These are phyloP conservation scores for Mycalesis mineus DNA, from an alignment of 2,888 invertebrate genomes.

Conservation along the genomic window DNA sequence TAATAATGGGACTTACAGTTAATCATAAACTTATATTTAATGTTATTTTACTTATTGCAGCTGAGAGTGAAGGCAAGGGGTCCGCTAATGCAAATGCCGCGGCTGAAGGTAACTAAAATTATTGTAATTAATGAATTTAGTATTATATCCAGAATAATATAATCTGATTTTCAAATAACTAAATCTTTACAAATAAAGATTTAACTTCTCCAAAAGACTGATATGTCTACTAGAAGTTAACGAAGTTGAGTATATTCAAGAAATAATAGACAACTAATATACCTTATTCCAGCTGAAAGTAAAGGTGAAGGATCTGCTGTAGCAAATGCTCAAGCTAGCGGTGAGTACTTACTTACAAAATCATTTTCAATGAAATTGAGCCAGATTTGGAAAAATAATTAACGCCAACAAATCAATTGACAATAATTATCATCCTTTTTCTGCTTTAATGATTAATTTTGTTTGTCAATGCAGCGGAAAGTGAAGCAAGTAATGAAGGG, in stretches of 20 bases:
- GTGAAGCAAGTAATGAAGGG: background rate
- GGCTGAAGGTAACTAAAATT: background rate
- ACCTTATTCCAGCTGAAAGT: background rate
- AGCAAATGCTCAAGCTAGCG: background rate
- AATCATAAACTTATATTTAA: background rate
- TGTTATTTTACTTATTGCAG: background rate
- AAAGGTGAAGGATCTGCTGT: constrained; percentile 1
- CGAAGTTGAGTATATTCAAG: too few relatives aligned
- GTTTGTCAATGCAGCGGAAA: background rate
- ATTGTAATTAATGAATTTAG: background rate
- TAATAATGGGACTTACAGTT: too few relatives aligned
- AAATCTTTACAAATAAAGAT: too few relatives aligned
- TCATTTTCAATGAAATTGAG: background rate
- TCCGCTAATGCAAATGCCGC: background rate
- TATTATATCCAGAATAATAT: background rate
- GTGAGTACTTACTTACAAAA: background rate
- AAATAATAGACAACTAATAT: too few relatives aligned
- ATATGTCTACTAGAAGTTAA: too few relatives aligned
- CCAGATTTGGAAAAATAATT: background rate
- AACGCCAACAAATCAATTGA: background rate
- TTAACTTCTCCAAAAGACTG: too few relatives aligned
- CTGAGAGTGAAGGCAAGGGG: background rate
- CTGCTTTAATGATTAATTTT: background rate
- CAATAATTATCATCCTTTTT: background rate
- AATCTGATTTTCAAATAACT: too few relatives aligned